A percentile compares a stretch with the other conserved stretches of the same genome.
These are phyloP conservation scores for Salminus brasiliensis DNA, from an alignment of 2,113 vertebrate species.

Conservation along the genomic window DNA sequence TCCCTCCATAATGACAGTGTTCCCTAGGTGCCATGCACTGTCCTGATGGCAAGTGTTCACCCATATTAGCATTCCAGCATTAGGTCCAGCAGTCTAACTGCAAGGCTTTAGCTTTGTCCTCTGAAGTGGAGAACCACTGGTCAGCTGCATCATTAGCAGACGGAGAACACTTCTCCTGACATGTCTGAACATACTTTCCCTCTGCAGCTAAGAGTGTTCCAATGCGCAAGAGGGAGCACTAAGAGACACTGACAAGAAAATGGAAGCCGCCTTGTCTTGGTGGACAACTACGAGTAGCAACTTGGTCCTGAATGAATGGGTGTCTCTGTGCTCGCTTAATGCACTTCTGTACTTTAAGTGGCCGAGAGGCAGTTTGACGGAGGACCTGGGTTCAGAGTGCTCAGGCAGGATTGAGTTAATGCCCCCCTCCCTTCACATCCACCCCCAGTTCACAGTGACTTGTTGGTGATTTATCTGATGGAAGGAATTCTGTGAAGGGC, in stretches of 20 bases:
- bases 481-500: conserved; percentile 80
- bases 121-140: conserved; percentile 10
- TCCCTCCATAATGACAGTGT: conserved; percentile 57
- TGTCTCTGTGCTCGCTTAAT: conserved; percentile 33
- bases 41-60: conserved; percentile 49
- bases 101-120: conserved; percentile 8
- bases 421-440: conserved; percentile 54
- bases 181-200: conserved; percentile 9
- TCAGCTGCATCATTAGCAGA: neutral
- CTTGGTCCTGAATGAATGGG: conserved; percentile 20
- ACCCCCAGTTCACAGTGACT: conserved; percentile 72
- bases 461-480: conserved; percentile 82
- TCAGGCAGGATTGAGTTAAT: conserved; percentile 76
- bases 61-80: conserved; percentile 38
- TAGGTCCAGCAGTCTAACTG: conserved; percentile 6
- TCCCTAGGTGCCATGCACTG: neutral
- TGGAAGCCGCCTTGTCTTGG: neutral
- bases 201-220: neutral
- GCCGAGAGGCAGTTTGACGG: conserved; percentile 37
- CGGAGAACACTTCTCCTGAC: neutral
- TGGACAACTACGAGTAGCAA: conserved; percentile 5
- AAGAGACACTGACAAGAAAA: conserved; percentile 1
- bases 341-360: conserved; percentile 46
- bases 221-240: neutral
- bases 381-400: conserved; percentile 41